Evolutionary conservation across 2,797 vertebrate species (phyloP).

Genomic region (Podarcis lilfordi): DNA sequence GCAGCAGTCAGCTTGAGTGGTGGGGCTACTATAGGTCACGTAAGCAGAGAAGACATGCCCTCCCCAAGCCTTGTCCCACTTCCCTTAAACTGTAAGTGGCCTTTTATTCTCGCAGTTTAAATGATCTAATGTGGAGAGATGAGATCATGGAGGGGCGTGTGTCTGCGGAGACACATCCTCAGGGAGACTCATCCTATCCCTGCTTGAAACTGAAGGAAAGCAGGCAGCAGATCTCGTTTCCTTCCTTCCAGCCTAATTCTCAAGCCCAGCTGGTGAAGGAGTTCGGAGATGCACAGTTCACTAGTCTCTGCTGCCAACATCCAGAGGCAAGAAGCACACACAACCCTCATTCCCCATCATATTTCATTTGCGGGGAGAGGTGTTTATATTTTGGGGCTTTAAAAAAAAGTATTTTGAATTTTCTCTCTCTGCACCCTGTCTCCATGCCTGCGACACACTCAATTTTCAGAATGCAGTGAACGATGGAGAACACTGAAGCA

Average conservation of each 20-base stretch:
- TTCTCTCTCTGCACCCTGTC: too few species aligned
- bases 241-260: background rate
- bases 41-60: background rate
- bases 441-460: background rate
- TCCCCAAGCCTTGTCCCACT: background rate
- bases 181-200: background rate
- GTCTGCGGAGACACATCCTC: background rate
- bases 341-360: background rate
- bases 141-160: too few species aligned
- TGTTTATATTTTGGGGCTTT: background rate
- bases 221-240: background rate
- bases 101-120: background rate
- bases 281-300: too few species aligned
- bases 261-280: too few species aligned
- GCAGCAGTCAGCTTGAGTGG: background rate
- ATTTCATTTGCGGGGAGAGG: too few species aligned
- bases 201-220: background rate
- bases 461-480: background rate
- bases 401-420: too few species aligned
- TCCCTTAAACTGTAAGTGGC: background rate
- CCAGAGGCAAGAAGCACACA: background rate
- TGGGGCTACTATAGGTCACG: background rate
- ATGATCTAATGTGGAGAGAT: background rate
- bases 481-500: background rate
- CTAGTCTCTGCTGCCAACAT: background rate